phyloP scores from a whole-genome alignment of 1,140 invertebrate species.

The Procambarus virginalis region DNA sequence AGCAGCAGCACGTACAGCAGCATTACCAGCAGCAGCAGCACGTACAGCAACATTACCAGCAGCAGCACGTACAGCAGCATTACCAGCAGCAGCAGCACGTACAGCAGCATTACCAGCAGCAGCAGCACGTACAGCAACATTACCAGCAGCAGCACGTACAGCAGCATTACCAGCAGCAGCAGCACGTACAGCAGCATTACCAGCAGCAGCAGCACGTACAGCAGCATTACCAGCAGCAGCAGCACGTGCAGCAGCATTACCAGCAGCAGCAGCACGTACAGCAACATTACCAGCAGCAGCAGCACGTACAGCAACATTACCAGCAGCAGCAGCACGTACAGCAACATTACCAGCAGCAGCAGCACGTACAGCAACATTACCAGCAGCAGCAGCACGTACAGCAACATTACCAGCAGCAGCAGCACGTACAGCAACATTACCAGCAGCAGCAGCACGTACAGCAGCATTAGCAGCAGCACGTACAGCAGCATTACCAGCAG shows the following conservation, averaged over 20 bases:
- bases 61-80: too few species aligned
- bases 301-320: background rate
- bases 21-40: too few species aligned
- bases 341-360: too few species aligned
- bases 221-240: background rate
- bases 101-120: background rate
- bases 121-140: background rate
- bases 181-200: background rate
- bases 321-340: too few species aligned
- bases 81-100: too few species aligned
- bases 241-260: background rate
- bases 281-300: background rate
- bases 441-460: background rate
- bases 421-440: too few species aligned
- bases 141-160: background rate
- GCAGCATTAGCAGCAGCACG: background rate
- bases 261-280: background rate
- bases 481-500: background rate
- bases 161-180: background rate
- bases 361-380: too few species aligned
- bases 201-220: background rate
- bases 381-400: too few species aligned
- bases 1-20: background rate
- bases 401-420: too few species aligned
- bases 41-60: too few species aligned